phyloP scores from a whole-genome alignment of 2,797 vertebrate genomes.

The Pipistrellus nathusii region DNA sequence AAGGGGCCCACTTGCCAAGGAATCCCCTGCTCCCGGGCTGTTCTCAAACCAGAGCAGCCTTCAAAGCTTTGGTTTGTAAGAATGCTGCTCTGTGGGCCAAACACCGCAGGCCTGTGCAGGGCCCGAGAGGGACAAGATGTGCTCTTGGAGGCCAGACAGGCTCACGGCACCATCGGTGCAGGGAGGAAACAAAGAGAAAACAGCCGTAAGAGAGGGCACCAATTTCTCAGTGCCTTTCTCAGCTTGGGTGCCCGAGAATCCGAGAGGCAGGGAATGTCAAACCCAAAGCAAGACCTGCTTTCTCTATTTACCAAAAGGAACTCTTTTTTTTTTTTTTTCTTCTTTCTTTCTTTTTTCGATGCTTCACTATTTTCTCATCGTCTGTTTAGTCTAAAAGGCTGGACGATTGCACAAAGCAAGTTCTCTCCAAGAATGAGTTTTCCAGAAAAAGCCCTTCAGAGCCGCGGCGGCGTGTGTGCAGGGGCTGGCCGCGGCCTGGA shows the following conservation, averaged over 20 bases:
- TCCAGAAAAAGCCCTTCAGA: slow-evolving; percentile 68
- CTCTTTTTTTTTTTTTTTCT: slow-evolving; percentile 48
- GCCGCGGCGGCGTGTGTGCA: background rate
- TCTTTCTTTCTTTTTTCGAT: slow-evolving; percentile 25
- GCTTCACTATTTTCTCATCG: slow-evolving; percentile 75
- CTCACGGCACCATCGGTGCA: background rate
- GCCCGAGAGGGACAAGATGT: background rate
- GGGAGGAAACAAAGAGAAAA: background rate
- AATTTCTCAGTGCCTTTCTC: background rate
- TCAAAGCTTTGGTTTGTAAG: slow-evolving; percentile 60
- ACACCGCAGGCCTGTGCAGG: background rate
- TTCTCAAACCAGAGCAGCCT: slow-evolving; percentile 64
- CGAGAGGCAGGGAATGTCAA: slow-evolving; percentile 28
- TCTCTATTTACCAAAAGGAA: slow-evolving; percentile 77
- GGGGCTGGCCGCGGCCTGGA: background rate
- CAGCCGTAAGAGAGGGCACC: background rate
- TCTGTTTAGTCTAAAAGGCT: slow-evolving; percentile 88
- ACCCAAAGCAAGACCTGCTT: slow-evolving; percentile 68
- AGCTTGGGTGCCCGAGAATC: background rate
- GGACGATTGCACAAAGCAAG: slow-evolving; percentile 69
- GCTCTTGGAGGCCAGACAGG: slow-evolving; percentile 29
- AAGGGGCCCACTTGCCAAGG: slow-evolving; percentile 37
- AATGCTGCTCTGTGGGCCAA: slow-evolving; percentile 30
- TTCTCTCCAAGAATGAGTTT: slow-evolving; percentile 81
- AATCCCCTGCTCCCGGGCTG: background rate